Conservation (phyloP, 2,888 invertebrate species). For the Crioceris asparagi region DNA sequence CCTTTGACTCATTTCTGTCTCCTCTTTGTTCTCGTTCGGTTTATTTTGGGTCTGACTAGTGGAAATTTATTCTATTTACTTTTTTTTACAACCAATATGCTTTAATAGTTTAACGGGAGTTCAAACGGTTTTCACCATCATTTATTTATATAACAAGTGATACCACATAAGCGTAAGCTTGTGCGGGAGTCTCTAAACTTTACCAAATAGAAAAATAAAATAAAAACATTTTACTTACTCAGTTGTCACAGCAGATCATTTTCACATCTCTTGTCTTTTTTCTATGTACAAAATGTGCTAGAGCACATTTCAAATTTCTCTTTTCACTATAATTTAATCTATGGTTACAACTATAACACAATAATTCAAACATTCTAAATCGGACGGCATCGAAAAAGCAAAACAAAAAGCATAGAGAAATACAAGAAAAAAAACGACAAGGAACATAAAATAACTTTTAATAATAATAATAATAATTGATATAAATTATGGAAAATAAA, state of each 20-base stretch:
- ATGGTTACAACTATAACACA: too few relatives aligned
- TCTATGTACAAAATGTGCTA: background rate
- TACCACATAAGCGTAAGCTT: too few relatives aligned
- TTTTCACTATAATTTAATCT: background rate
- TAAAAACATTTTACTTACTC: background rate
- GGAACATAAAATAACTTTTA: constrained; percentile 26
- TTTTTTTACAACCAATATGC: too few relatives aligned
- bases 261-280: background rate
- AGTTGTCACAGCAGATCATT: background rate
- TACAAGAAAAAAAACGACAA: constrained; percentile 7
- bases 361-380: background rate
- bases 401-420: constrained; percentile 1
- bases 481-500: constrained; percentile 25
- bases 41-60: too few relatives aligned
- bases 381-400: constrained; percentile 2
- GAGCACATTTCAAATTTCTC: background rate
- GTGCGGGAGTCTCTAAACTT: too few relatives aligned
- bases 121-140: too few relatives aligned
- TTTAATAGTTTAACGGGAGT: too few relatives aligned
- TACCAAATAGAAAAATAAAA: background rate
- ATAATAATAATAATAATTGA: constrained; percentile 16
- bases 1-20: too few relatives aligned
- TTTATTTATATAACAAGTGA: too few relatives aligned
- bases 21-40: too few relatives aligned
- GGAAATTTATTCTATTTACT: too few relatives aligned